Evolutionary conservation across 2,888 invertebrate species (phyloP), one percentile per base, ranked within the genome.

Genomic region (Caenorhabditis becei): DNA sequence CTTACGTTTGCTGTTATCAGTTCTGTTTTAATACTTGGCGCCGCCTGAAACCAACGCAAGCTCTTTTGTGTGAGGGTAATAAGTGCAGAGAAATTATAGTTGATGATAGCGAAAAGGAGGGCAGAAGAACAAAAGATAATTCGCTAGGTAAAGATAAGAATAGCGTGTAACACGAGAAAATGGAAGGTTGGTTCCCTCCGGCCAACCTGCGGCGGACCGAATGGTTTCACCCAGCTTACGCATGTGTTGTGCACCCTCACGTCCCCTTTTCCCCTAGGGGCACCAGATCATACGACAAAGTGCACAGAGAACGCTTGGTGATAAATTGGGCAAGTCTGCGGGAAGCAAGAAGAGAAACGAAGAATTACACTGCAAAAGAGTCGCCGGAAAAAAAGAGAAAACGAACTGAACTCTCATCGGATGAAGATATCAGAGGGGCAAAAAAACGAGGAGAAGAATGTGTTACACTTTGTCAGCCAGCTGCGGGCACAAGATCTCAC

Each of bases 391-490:
- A 24, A 37, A 14, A 24, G 24, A 5, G 7, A 26, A 11, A 26
- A 26, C 24, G 28, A 53, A 61, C 20, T 70, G 61, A 61, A 70
- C 70, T 61, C 61, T 70, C 59, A 51, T 51, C 44, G 51, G 11
- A 51, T 8, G 20, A 47, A 44, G 28, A 44, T 24, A 18, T 47
- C 18, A 16, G 58, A 23, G 32, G 59, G 20, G 49, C 32, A 59
- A 72, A 72, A 72, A 63, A 56, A 18, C 44, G 24, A 24, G n/a
- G 18, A 49, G 53, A 53, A n/a, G 37, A 47, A 70, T 51, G 69
- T 62, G 53, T 71, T 71, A 71, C 70, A 71, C 70, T 61, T 24
- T 28, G 23, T 10, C n/a, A 37, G 47, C 59, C 59, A 70, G 69
- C 59, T 61, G 59, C 16, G 37, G 47, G 11, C 20, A 18, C 5